Conservation (phyloP, 2,113 vertebrate genomes). For the Cololabis saira region DNA sequence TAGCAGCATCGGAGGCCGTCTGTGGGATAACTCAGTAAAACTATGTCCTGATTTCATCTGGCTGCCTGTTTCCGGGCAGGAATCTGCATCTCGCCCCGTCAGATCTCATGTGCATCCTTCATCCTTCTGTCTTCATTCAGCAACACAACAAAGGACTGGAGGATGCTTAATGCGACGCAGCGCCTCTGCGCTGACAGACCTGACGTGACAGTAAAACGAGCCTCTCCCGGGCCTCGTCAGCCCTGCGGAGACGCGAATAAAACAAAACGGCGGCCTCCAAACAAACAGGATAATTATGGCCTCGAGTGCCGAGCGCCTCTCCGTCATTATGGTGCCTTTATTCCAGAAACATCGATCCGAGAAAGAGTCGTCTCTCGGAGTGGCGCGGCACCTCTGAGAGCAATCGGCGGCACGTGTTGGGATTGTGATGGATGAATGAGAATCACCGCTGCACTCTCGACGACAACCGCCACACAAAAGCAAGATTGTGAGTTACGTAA, state of each 20-base stretch:
- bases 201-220: constrained; percentile 74
- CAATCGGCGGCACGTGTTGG: constrained; percentile 36
- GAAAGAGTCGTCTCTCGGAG: constrained; percentile 55
- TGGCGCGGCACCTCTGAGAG: constrained; percentile 38
- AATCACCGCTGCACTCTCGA: constrained; percentile 19
- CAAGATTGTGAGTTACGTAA: constrained; percentile 41
- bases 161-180: constrained; percentile 54
- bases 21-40: too few species aligned
- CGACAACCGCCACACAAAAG: constrained; percentile 7
- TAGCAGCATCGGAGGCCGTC: too few species aligned
- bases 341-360: constrained; percentile 56
- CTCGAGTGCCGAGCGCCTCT: constrained; percentile 51
- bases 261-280: constrained; percentile 68
- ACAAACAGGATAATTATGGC: constrained; percentile 81
- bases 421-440: constrained; percentile 44
- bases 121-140: constrained; percentile 3
- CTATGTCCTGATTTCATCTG: too few species aligned
- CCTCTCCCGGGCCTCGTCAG: constrained; percentile 56
- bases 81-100: constrained; percentile 21
- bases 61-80: too few species aligned
- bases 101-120: constrained; percentile 9
- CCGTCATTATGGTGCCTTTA: constrained; percentile 55
- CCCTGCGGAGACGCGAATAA: constrained; percentile 74
- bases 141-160: constrained; percentile 30
- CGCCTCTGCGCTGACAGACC: constrained; percentile 64